These are phyloP conservation scores for Penaeus vannamei DNA, from an alignment of 1,140 invertebrate genomes.

Conservation along the genomic window DNA sequence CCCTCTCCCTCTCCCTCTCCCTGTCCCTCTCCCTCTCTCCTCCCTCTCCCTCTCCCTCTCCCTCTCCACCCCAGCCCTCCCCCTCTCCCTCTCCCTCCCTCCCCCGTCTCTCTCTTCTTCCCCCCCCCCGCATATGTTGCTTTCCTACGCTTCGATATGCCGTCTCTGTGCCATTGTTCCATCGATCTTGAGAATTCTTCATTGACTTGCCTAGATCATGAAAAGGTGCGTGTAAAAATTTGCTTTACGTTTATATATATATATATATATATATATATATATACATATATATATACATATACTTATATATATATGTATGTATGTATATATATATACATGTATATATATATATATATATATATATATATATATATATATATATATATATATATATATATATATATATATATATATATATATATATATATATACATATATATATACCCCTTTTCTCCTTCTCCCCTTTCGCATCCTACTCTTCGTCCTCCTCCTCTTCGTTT, in stretches of 20 bases:
- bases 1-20: not conserved
- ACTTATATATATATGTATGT: constrained; percentile 30
- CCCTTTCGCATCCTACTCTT: not conserved
- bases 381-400: too few species aligned
- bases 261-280: constrained; percentile 40
- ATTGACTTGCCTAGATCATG: not conserved
- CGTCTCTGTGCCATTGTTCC: not conserved
- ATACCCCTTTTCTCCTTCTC: too few species aligned
- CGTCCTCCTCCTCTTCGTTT: not conserved
- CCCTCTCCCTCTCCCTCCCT: not conserved
- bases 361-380: not conserved
- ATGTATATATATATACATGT: not conserved
- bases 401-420: too few species aligned
- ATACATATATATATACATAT: constrained; percentile 36
- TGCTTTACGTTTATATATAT: constrained; percentile 30
- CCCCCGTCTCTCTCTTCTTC: too few species aligned
- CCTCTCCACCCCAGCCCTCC: not conserved
- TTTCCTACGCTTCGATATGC: too few species aligned
- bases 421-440: too few species aligned
- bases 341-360: not conserved
- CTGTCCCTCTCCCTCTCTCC: not conserved
- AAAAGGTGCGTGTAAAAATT: not conserved
- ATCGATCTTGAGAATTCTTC: not conserved
- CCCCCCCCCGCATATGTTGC: not conserved
- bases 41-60: too few species aligned